Evolutionary conservation across 2,888 invertebrate species (phyloP), one percentile per base, ranked within the genome.

Genomic region (Machimus rusticus): DNA sequence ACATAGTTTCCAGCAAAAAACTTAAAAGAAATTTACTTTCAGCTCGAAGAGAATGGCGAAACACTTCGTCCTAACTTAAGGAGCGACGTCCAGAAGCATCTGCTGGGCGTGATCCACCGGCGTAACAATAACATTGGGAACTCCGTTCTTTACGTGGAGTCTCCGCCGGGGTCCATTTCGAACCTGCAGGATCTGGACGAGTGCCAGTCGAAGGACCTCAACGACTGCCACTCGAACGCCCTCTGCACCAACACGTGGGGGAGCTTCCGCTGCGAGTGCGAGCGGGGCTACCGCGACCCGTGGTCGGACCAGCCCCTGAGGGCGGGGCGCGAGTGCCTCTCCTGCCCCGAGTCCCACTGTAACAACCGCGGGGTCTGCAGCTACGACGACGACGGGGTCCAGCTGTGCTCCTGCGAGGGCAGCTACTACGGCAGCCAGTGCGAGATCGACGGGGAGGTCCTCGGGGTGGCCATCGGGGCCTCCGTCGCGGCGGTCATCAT

Each of bases 391-490:
- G 96, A 95, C 0, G 92, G 92, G 19, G 90, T 89, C 9, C 93
- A 93, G 88, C 89, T 90, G 89, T 93, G 89, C 91, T 96, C 96
- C 85, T 98, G 98, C 90, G 93, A 95, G n/a, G 96, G 97, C 0
- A 96, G 96, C 89, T 84, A 97, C 92, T 98, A 98, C 92, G 98
- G 98, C 0, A 95, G 95, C 0, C 95, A 96, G 89, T 98, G 98
- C 90, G 98, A 98, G 92, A 95, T 98, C 86, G 98, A 98, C 91
- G 98, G 98, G 0, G 98, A 98, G 93, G 98, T 98, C 81, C 93
- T 98, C 28, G 98, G 97, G 0, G 98, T 98, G 34, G 97, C 98
- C 0, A 96, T 98, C 86, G 98, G 98, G 19, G 98, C 98, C 0
- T 97, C 97, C 0, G 95, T 98, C 0, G 96, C 97, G 0, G 98